These are phyloP conservation scores for Petrocephalus microphthalmus DNA, from an alignment of 2,113 vertebrate genomes.

Conservation along the genomic window DNA sequence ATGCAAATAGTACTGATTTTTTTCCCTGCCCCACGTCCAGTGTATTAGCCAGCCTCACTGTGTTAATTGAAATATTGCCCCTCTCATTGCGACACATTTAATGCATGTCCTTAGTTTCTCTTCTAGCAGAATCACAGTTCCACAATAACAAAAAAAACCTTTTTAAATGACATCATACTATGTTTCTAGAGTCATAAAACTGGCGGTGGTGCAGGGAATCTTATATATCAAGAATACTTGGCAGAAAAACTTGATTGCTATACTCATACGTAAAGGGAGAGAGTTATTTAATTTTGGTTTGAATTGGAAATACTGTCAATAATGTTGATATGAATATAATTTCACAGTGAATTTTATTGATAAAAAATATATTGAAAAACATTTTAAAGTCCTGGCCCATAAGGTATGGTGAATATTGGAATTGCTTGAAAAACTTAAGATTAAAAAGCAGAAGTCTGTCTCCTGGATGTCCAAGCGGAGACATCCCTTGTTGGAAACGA, in stretches of 20 bases:
- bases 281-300: constrained; percentile 11
- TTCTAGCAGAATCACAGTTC: not conserved
- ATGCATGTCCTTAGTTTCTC: not conserved
- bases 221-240: not conserved
- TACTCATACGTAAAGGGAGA: constrained; percentile 18
- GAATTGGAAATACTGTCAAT: constrained; percentile 31
- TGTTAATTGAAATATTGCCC: not conserved
- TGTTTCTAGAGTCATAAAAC: not conserved
- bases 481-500: constrained; percentile 70
- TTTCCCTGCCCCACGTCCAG: not conserved
- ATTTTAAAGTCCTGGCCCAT: constrained; percentile 40
- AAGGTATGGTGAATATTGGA: constrained; percentile 52
- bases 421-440: constrained; percentile 64
- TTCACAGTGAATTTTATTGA: constrained; percentile 38
- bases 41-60: constrained; percentile 6
- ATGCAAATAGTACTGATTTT: constrained; percentile 18
- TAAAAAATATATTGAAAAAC: constrained; percentile 17
- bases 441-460: constrained; percentile 58
- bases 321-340: constrained; percentile 28
- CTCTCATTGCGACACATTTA: not conserved
- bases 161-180: not conserved
- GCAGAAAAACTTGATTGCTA: not conserved
- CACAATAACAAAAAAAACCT: not conserved
- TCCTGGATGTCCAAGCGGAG: constrained; percentile 64
- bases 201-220: constrained; percentile 20